These are phyloP conservation scores for Coelopa pilipes DNA, from an alignment of 2,888 invertebrate genomes.

Conservation along the genomic window DNA sequence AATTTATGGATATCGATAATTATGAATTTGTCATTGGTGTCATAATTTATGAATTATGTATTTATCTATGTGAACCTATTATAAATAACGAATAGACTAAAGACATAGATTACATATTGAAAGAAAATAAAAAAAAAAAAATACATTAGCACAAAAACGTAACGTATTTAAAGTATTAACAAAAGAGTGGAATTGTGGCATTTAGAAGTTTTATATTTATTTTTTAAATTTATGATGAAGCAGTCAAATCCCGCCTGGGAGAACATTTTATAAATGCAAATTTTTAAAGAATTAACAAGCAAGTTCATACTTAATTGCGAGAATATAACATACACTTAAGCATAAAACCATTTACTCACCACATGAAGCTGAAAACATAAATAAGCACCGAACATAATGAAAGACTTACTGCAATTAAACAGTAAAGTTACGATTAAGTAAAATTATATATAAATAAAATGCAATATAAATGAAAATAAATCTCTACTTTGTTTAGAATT, in stretches of 20 bases:
- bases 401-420: conserved; percentile 5
- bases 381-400: conserved; percentile 1
- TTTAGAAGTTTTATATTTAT: conserved; percentile 4
- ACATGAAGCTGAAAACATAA: background rate
- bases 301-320: no score
- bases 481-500: background rate
- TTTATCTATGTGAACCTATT: no score
- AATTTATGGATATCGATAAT: no score
- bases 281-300: no score
- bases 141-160: background rate
- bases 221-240: background rate
- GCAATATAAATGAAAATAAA: conserved; percentile 17
- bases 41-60: no score
- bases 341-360: conserved; percentile 1
- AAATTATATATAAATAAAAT: conserved; percentile 26
- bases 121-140: no score
- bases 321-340: background rate
- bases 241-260: no score
- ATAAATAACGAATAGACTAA: background rate
- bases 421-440: conserved; percentile 17
- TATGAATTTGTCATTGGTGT: no score
- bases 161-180: conserved; percentile 1
- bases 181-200: background rate
- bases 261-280: no score
- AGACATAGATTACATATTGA: background rate